A percentile compares a stretch with the other conserved stretches of the same genome.
phyloP scores from a whole-genome alignment of 2,113 vertebrate genomes.

The pig (Sus scrofa) region T2T-Sscrofa CM000824.6:28079001-28079500 shows the following conservation, averaged over 20 bases:
- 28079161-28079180: not conserved
- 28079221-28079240: not conserved
- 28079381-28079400: not conserved
- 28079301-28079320: not conserved
- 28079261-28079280: not conserved
- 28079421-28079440: not conserved
- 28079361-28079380: not conserved
- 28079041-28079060: not conserved
- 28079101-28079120: not conserved
- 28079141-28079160: not conserved
- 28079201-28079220: not conserved
- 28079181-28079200: not conserved
- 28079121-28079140: not conserved
- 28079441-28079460: not conserved
- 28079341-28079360: not conserved
- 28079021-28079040: not conserved
- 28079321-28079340: fast-evolving
- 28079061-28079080: not conserved
- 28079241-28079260: not conserved
- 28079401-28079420: not conserved
- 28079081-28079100: not conserved
- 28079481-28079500: not conserved
- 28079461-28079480: conserved; percentile 8
- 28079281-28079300: not conserved
- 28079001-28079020: not conserved